These are phyloP conservation scores for Chironomus riparius DNA, from an alignment of 2,888 invertebrate genomes.

Conservation along the genomic window DNA sequence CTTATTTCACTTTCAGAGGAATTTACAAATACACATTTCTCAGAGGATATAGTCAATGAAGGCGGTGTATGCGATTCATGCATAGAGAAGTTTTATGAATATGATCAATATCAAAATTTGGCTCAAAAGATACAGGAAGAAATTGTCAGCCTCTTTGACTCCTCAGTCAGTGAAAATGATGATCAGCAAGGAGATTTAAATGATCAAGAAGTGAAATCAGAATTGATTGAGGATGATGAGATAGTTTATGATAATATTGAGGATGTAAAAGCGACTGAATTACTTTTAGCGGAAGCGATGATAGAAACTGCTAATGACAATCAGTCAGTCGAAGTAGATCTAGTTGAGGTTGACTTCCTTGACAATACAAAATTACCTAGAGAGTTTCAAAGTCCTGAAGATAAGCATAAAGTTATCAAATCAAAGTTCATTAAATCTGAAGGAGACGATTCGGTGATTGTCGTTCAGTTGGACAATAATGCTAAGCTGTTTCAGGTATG, in stretches of 20 bases:
- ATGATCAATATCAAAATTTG: background rate
- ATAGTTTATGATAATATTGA: background rate
- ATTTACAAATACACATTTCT: background rate
- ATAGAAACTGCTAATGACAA: background rate
- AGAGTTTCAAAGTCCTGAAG: background rate
- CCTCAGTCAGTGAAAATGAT: background rate
- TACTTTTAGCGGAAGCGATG: background rate
- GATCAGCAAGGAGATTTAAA: background rate
- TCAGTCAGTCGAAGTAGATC: background rate
- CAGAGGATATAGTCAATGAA: background rate
- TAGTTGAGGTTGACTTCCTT: background rate
- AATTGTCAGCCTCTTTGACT: background rate
- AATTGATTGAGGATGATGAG: background rate
- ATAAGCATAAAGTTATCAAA: background rate
- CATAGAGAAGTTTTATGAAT: constrained; percentile 9
- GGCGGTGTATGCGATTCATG: constrained; percentile 8
- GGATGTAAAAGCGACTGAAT: background rate
- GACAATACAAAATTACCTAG: background rate
- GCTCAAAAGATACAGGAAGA: background rate
- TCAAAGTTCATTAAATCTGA: background rate
- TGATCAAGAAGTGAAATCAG: background rate
- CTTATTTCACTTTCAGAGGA: background rate
- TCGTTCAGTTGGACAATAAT: background rate
- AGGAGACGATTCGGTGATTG: background rate
- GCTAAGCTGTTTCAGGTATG: background rate